These are phyloP conservation scores for Halocynthia aurantium DNA, from an alignment of 23 tunicate species.

Conservation along the genomic window DNA sequence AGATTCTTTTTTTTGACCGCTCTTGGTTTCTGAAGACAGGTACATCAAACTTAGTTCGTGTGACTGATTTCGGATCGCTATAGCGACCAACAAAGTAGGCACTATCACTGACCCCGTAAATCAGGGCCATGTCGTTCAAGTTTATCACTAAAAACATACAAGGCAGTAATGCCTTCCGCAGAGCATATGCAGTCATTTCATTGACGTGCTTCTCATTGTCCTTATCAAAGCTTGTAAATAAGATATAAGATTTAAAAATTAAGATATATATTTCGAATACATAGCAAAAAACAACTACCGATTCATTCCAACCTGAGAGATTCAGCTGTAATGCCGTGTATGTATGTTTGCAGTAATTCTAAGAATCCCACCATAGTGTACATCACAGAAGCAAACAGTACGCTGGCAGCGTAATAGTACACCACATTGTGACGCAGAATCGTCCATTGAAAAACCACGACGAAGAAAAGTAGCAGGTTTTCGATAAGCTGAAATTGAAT, in stretches of 20 bases:
- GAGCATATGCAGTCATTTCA: slow-evolving; percentile 13
- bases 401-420: slow-evolving; percentile 4
- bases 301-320: too few relatives aligned
- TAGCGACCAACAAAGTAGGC: slow-evolving; percentile 53
- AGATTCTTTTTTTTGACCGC: too few relatives aligned
- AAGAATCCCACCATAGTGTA: too few relatives aligned
- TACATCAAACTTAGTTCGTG: too few relatives aligned
- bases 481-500: neutral
- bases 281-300: too few relatives aligned
- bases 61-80: neutral
- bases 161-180: slow-evolving; percentile 53
- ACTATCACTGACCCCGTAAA: slow-evolving; percentile 51
- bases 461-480: neutral
- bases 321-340: too few relatives aligned
- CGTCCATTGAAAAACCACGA: slow-evolving; percentile 4
- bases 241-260: too few relatives aligned
- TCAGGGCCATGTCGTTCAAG: slow-evolving; percentile 45
- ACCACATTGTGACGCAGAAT: slow-evolving; percentile 19
- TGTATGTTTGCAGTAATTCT: too few relatives aligned
- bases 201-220: too few relatives aligned
- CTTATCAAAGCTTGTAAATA: too few relatives aligned
- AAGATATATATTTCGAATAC: too few relatives aligned
- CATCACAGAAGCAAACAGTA: neutral
- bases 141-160: slow-evolving; percentile 43
- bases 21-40: too few relatives aligned